Conservation (phyloP, 2,113 vertebrate species). For the Sporophila hypoxantha region DNA sequence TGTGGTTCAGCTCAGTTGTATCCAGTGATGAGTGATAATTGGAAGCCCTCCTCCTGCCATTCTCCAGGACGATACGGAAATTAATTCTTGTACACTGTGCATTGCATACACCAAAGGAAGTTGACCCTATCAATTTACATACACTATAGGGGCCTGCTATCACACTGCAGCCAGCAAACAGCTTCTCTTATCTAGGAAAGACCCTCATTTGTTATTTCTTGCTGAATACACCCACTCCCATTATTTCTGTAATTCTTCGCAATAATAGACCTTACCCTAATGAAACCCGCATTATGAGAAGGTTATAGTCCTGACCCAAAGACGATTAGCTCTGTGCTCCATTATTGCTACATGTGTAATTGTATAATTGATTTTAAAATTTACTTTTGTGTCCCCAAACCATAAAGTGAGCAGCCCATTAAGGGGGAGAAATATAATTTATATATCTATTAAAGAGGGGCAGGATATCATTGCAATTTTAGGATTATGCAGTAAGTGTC, state of each 20-base stretch:
- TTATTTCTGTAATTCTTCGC: slow-evolving; percentile 74
- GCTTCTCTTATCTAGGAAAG: slow-evolving; percentile 76
- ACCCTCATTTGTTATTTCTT: slow-evolving; percentile 85
- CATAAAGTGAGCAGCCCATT: slow-evolving; percentile 63
- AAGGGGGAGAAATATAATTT: slow-evolving; percentile 65
- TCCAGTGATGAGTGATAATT: slow-evolving; percentile 56
- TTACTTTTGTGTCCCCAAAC: slow-evolving; percentile 70
- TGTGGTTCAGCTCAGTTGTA: not conserved
- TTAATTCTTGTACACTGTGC: slow-evolving; percentile 73
- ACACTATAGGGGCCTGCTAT: slow-evolving; percentile 68
- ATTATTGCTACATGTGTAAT: slow-evolving; percentile 79
- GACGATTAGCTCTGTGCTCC: slow-evolving; percentile 74
- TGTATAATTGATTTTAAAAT: slow-evolving; percentile 82
- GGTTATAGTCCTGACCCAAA: slow-evolving; percentile 74
- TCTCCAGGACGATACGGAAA: slow-evolving; percentile 54
- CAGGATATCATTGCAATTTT: slow-evolving; percentile 2
- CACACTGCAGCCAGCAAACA: slow-evolving; percentile 73
- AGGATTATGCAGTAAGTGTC: not conserved
- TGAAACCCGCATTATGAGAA: slow-evolving; percentile 79
- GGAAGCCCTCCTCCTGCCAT: slow-evolving; percentile 50
- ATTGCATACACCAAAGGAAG: slow-evolving; percentile 48
- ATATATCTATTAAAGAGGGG: slow-evolving; percentile 49
- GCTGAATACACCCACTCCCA: slow-evolving; percentile 77
- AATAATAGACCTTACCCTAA: slow-evolving; percentile 76
- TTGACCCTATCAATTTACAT: slow-evolving; percentile 77